Percentiles rank a stretch among this genome's conserved stretches.
Evolutionary conservation across 2,797 vertebrate species (phyloP).

Genomic region (Erpetoichthys calabaricus): DNA sequence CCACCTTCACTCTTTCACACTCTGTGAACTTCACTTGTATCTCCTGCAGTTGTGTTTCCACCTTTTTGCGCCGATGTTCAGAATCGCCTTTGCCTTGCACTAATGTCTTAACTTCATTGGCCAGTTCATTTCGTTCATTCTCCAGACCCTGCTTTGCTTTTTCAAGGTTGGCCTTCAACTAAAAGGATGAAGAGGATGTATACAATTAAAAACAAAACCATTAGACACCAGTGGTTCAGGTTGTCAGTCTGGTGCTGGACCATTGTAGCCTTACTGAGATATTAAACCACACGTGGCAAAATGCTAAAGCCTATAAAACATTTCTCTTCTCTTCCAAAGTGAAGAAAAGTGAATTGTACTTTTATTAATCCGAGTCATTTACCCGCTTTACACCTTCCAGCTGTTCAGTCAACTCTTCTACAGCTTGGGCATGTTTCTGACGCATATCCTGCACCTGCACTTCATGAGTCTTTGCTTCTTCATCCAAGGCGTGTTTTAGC

Average conservation of each 20-base stretch:
- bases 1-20: constrained; percentile 64
- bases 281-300: fast-evolving
- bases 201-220: too few relatives aligned
- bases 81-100: constrained; percentile 79
- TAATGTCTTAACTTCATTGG: constrained; percentile 78
- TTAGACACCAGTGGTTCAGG: too few relatives aligned
- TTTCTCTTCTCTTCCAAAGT: too few relatives aligned
- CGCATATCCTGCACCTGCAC: constrained; percentile 77
- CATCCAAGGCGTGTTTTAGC: constrained; percentile 80
- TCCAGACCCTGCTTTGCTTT: constrained; percentile 89
- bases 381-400: constrained; percentile 92
- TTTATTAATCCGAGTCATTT: constrained; percentile 8
- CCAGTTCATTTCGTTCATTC: constrained; percentile 74
- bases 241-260: background rate
- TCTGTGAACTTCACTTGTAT: constrained; percentile 76
- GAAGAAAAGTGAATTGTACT: background rate
- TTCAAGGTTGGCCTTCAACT: constrained; percentile 90
- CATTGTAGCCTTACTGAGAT: background rate
- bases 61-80: constrained; percentile 85
- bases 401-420: constrained; percentile 89
- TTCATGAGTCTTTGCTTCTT: constrained; percentile 76
- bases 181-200: background rate
- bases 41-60: constrained; percentile 73
- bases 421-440: constrained; percentile 82
- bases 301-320: fast-evolving